phyloP scores from a whole-genome alignment of 2,888 invertebrate genomes.

The Hemaris fuciformis region DNA sequence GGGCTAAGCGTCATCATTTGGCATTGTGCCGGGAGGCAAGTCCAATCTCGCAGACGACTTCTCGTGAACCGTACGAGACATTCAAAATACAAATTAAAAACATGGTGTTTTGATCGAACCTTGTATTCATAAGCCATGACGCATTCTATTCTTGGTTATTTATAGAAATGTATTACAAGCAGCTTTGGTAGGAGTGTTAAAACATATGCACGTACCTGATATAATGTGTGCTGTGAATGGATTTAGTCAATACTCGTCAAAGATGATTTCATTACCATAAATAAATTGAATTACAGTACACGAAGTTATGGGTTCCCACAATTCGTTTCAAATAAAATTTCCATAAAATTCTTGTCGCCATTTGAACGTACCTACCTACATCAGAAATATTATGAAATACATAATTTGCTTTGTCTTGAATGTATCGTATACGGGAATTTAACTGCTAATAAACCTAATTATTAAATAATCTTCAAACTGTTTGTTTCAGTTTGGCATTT shows the following conservation, averaged over 20 bases:
- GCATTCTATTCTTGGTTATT: constrained; percentile 13
- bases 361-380: too few species aligned
- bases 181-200: background rate
- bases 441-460: too few species aligned
- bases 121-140: constrained; percentile 13
- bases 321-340: too few species aligned
- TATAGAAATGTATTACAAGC: constrained; percentile 4
- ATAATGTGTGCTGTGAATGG: background rate
- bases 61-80: background rate
- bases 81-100: background rate
- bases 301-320: too few species aligned
- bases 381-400: too few species aligned
- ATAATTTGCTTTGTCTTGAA: too few species aligned
- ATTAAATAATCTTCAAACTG: constrained; percentile 4
- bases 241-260: too few species aligned
- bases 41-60: background rate
- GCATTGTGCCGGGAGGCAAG: background rate
- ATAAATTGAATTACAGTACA: too few species aligned
- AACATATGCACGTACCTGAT: background rate
- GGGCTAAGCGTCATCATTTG: background rate
- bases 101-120: constrained; percentile 6
- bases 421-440: too few species aligned
- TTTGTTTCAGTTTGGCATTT: constrained; percentile 67
- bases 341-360: too few species aligned
- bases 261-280: too few species aligned